Evolutionary conservation across 2,888 invertebrate species (phyloP).

Genomic region (Steinernema hermaphroditum): DNA sequence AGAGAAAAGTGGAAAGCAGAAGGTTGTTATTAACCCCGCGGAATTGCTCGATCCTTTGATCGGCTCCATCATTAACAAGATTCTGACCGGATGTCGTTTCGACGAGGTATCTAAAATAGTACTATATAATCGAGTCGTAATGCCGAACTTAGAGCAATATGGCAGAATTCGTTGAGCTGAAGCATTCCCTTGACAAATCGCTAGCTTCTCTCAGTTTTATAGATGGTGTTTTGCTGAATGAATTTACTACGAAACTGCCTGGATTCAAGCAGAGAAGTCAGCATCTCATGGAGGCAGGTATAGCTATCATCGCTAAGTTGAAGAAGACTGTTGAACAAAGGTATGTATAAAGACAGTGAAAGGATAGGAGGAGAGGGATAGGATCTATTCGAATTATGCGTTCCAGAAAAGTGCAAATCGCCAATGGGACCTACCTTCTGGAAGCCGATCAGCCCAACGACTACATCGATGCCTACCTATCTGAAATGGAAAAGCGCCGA

Average conservation of each 20-base stretch:
- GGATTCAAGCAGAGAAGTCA: slow-evolving; percentile 23
- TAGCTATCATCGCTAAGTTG: slow-evolving; percentile 30
- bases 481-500: slow-evolving; percentile 4
- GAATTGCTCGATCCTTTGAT: slow-evolving; percentile 31
- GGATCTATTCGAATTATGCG: slow-evolving; percentile 28
- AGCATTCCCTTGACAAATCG: slow-evolving; percentile 8
- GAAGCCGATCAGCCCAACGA: slow-evolving; percentile 20
- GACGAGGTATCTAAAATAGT: slow-evolving; percentile 9
- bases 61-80: slow-evolving; percentile 35
- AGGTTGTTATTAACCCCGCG: slow-evolving; percentile 4
- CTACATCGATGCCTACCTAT: slow-evolving; percentile 21
- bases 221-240: neutral
- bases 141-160: slow-evolving; percentile 31
- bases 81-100: slow-evolving; percentile 32
- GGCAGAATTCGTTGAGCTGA: slow-evolving; percentile 33
- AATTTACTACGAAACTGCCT: slow-evolving; percentile 28
- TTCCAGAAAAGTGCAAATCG: slow-evolving; percentile 21
- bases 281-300: neutral
- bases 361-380: slow-evolving; percentile 23
- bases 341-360: slow-evolving; percentile 31
- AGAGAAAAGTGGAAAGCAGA: neutral
- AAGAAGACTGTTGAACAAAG: slow-evolving; percentile 35
- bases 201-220: neutral
- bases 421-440: slow-evolving; percentile 37
- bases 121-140: neutral